Evolutionary conservation across 2,888 invertebrate genomes (phyloP).

Genomic region (Laspeyria flexula): DNA sequence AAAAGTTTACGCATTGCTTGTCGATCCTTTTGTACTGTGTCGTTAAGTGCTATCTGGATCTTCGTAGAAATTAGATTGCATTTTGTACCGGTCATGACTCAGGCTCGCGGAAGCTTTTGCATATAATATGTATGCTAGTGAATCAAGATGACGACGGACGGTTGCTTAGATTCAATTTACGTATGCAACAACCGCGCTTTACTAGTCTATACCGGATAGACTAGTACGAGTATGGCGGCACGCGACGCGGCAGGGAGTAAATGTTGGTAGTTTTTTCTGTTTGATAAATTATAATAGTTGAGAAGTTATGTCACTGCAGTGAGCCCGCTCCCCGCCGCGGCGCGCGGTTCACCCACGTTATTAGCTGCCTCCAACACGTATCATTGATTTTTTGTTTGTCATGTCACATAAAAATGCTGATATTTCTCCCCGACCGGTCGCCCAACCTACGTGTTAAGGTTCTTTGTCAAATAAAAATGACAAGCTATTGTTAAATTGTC

Average conservation of each 20-base stretch:
- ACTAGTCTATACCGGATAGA: slow-evolving; percentile 62
- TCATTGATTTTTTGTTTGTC: slow-evolving; percentile 78
- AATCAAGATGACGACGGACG: slow-evolving; percentile 50
- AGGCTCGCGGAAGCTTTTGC: slow-evolving; percentile 67
- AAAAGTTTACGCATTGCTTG: slow-evolving; percentile 35
- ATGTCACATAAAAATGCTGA: slow-evolving; percentile 62
- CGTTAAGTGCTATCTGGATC: slow-evolving; percentile 57
- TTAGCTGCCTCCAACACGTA: slow-evolving; percentile 68
- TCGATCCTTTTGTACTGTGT: slow-evolving; percentile 51
- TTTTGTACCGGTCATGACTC: slow-evolving; percentile 46
- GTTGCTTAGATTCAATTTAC: slow-evolving; percentile 70
- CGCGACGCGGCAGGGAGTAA: slow-evolving; percentile 78
- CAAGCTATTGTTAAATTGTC: slow-evolving; percentile 45
- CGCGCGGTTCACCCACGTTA: slow-evolving; percentile 61
- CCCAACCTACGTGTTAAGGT: slow-evolving; percentile 37
- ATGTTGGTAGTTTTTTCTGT: slow-evolving; percentile 68
- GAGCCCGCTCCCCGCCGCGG: slow-evolving; percentile 39
- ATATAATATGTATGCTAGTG: slow-evolving; percentile 40
- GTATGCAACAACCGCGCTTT: slow-evolving; percentile 62
- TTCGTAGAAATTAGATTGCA: slow-evolving; percentile 56
- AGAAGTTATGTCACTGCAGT: slow-evolving; percentile 72
- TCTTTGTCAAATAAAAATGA: slow-evolving; percentile 44
- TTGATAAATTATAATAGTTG: slow-evolving; percentile 79
- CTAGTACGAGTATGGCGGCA: slow-evolving; percentile 66
- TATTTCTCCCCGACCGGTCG: slow-evolving; percentile 15